Evolutionary conservation across 2,888 invertebrate genomes (phyloP), one percentile per base, ranked within the genome.

Genomic region (Rhynchonema sp.): DNA sequence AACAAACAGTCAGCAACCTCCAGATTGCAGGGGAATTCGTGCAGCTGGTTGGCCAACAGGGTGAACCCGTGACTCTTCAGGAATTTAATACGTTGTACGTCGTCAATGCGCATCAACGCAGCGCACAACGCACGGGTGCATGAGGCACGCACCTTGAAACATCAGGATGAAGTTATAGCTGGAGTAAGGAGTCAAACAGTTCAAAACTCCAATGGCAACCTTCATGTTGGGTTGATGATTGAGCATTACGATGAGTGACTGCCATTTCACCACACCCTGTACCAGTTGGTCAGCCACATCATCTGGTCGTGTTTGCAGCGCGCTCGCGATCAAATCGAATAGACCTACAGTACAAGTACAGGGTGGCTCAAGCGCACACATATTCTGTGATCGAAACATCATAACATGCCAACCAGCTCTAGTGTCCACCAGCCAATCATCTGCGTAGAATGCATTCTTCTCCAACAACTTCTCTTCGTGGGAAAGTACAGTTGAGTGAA

Each of bases 1-100:
- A 63, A 63, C 26, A 63, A 54, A 25, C 55, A 20, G 54, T 63
- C 63, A 28, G 57, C 58, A 2, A 62, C 28, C 20, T 26, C 38
- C 27, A 30, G 2, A n/a, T 30, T 38, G 49, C 55, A 54, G 6
- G 63, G 63, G 49, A 28, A 60, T 30, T 63, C 63, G 13, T 30
- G 22, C 53, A 72, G 58, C 60, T 72, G 70, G 9, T 66, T 66
- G 17, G 70, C 66, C 27, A 72, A 62, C 54, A 72, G 62, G 1
- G 64, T 58, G 59, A 70, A 71, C 30, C 69, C 70, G 55, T 65
- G 61, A 55, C 63, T 57, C 23, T 62, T 62, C 54, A 66, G 61
- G 55, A 69, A 68, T 26, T 28, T 26, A n/a, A 58, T 38, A 22
- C 55, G 55, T 6, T 28, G 26, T 9, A 13, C 26, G 27, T 54